Conservation (phyloP, 2,888 invertebrate species). For the Pheosia gnoma region DNA sequence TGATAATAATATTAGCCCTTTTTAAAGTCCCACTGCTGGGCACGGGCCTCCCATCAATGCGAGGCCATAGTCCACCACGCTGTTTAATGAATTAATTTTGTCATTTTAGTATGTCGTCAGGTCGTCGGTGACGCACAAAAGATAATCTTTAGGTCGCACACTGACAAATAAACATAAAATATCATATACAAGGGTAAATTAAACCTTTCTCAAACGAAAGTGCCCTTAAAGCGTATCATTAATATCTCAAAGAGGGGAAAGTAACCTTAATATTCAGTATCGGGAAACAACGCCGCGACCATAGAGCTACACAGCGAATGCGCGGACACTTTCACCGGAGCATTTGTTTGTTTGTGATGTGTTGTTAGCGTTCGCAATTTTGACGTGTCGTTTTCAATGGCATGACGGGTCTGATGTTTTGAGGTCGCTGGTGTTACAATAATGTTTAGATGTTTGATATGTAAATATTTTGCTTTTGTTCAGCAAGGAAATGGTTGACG, state of each 20-base stretch:
- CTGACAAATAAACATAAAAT: conserved; percentile 4
- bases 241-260: conserved; percentile 47
- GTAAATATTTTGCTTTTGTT: conserved; percentile 1
- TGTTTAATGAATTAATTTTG: too few relatives aligned
- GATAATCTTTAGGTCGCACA: not conserved
- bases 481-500: not conserved
- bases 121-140: too few relatives aligned
- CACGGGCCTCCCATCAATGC: too few relatives aligned
- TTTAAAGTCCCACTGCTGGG: too few relatives aligned
- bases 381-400: conserved; percentile 5
- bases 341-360: conserved; percentile 8
- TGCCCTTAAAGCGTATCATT: conserved; percentile 48
- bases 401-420: not conserved
- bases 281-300: conserved; percentile 47
- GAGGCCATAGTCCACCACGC: too few relatives aligned
- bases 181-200: conserved; percentile 31
- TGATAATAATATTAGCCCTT: too few relatives aligned
- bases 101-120: too few relatives aligned
- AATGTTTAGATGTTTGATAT: not conserved
- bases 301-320: conserved; percentile 18
- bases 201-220: conserved; percentile 45
- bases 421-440: conserved; percentile 5
- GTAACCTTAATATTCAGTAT: conserved; percentile 50
- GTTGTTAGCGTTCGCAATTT: not conserved
- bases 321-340: conserved; percentile 17